Evolutionary conservation across 1,140 invertebrate genomes (phyloP).

Genomic region (Rhynchophorus ferrugineus): DNA sequence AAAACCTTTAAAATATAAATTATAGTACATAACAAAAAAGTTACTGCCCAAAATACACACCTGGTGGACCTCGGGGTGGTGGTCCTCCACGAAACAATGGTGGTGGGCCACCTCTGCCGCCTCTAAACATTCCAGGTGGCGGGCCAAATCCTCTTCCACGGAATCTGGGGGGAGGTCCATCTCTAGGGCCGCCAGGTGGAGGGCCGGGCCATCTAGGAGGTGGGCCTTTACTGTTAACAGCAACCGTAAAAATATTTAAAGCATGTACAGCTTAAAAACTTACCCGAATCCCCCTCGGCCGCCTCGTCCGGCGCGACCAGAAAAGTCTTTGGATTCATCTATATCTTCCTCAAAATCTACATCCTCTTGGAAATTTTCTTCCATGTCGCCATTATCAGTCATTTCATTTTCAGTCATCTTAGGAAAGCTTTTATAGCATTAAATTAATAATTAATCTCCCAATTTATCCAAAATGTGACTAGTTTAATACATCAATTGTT

Average conservation of each 20-base stretch:
- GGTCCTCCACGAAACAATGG: slow-evolving; percentile 47
- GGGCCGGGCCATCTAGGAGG: slow-evolving; percentile 7
- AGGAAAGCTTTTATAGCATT: no score
- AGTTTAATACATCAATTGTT: no score
- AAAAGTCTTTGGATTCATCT: slow-evolving; percentile 37
- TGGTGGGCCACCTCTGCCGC: slow-evolving; percentile 48
- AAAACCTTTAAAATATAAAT: slow-evolving; percentile 29
- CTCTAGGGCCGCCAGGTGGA: slow-evolving; percentile 18
- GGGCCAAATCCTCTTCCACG: slow-evolving; percentile 60
- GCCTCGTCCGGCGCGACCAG: slow-evolving; percentile 31
- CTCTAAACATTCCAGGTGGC: slow-evolving; percentile 50
- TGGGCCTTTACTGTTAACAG: slow-evolving; percentile 16
- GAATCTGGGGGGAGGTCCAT: slow-evolving; percentile 49
- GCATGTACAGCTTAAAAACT: slow-evolving; percentile 4
- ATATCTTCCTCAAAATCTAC: slow-evolving; percentile 34
- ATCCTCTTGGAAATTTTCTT: slow-evolving; percentile 33
- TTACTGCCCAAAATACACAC: background rate
- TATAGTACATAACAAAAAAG: background rate
- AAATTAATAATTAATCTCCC: no score
- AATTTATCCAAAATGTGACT: no score
- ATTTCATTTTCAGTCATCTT: slow-evolving; percentile 11
- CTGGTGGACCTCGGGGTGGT: slow-evolving; percentile 45
- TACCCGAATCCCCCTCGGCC: slow-evolving; percentile 52
- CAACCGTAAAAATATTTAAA: slow-evolving; percentile 3
- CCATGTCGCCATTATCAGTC: slow-evolving; percentile 10